Evolutionary conservation across 2,113 vertebrate genomes (phyloP).

Genomic region (Silurus glanis): DNA sequence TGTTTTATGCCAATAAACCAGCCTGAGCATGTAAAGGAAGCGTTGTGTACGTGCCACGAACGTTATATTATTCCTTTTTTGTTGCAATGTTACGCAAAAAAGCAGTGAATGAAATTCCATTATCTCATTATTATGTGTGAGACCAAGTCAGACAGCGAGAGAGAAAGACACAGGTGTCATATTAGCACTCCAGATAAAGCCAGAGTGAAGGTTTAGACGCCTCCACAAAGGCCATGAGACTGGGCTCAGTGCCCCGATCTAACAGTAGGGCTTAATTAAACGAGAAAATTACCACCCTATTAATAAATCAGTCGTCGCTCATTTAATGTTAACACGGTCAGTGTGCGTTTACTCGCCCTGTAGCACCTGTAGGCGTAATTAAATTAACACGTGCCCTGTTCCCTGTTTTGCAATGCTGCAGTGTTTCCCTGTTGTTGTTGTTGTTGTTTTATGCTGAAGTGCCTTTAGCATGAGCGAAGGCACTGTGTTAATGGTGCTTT

Average conservation of each 20-base stretch:
- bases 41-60: background rate
- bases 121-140: background rate
- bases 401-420: background rate
- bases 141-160: background rate
- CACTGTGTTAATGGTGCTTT: background rate
- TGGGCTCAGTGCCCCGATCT: conserved; percentile 18
- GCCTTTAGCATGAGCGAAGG: too few relatives aligned
- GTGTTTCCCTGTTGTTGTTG: background rate
- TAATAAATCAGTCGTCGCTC: conserved; percentile 17
- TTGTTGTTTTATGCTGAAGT: background rate
- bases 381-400: background rate
- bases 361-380: conserved; percentile 4
- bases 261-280: conserved; percentile 55
- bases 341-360: background rate
- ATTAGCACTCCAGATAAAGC: conserved; percentile 21
- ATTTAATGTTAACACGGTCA: background rate
- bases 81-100: background rate
- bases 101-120: background rate
- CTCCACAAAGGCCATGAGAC: conserved; percentile 56
- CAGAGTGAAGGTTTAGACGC: conserved; percentile 67
- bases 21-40: background rate
- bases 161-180: background rate
- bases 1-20: background rate
- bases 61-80: background rate
- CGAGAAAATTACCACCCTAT: conserved; percentile 53